These are phyloP conservation scores for Aythya fuligula DNA, from an alignment of 2,797 vertebrate genomes.

Conservation along the genomic window DNA sequence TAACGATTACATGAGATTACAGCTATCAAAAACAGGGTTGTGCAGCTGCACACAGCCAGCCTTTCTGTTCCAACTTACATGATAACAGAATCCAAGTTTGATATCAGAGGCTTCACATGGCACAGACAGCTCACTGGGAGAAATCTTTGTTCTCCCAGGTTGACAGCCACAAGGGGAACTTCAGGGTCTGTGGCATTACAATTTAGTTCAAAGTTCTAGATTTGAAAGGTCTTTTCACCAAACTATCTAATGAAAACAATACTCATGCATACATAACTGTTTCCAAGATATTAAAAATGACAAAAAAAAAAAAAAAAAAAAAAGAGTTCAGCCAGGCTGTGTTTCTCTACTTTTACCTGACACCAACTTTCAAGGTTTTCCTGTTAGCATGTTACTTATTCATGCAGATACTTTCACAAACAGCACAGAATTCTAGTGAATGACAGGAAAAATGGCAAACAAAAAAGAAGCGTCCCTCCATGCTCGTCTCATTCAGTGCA, in stretches of 20 bases:
- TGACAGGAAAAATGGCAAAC: not conserved
- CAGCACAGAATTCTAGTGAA: not conserved
- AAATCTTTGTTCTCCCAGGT: slow-evolving; percentile 3
- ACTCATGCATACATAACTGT: rapidly evolving
- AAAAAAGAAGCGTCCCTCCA: not conserved
- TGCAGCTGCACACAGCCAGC: not conserved
- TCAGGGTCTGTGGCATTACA: not conserved
- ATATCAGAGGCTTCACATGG: not conserved
- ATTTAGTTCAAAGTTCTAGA: not conserved
- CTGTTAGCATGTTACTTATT: not conserved
- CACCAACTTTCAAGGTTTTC: not conserved
- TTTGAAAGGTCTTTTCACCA: slow-evolving; percentile 24
- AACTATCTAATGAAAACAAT: not conserved
- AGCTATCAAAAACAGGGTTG: not conserved
- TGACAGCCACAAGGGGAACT: not conserved
- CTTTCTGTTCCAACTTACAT: not conserved
- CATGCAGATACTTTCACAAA: not conserved
- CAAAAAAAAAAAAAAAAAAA: not conserved
- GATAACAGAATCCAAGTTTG: not conserved
- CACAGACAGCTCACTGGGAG: not conserved
- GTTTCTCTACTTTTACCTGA: not conserved
- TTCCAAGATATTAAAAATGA: not conserved
- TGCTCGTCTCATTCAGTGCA: not conserved
- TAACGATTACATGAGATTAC: not conserved
- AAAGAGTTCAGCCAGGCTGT: not conserved